phyloP scores from a whole-genome alignment of 2,888 invertebrate species.

The Tholera decimalis region DNA sequence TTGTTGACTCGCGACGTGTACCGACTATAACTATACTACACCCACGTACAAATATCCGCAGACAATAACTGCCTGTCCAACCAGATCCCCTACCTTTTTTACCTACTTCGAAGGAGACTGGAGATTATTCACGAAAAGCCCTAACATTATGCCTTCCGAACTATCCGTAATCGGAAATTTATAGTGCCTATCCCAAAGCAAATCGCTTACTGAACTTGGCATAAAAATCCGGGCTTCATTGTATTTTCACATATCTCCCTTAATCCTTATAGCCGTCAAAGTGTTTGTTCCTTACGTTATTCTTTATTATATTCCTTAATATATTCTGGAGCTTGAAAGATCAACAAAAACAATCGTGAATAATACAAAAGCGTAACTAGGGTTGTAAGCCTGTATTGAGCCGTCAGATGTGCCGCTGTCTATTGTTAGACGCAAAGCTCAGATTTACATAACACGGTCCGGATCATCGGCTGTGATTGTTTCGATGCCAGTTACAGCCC shows the following conservation, averaged over 20 bases:
- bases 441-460: slow-evolving; percentile 88
- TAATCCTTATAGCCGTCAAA: slow-evolving; percentile 15
- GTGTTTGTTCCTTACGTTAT: slow-evolving; percentile 14
- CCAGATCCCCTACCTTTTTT: slow-evolving; percentile 35
- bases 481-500: slow-evolving; percentile 85
- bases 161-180: slow-evolving; percentile 55
- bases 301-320: too few species aligned
- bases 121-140: slow-evolving; percentile 35
- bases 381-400: slow-evolving; percentile 70
- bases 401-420: slow-evolving; percentile 79
- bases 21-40: slow-evolving; percentile 52
- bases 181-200: slow-evolving; percentile 39
- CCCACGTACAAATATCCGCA: slow-evolving; percentile 42
- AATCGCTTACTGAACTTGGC: slow-evolving; percentile 37
- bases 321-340: slow-evolving; percentile 44
- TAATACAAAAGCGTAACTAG: slow-evolving; percentile 72
- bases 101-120: slow-evolving; percentile 20
- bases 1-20: slow-evolving; percentile 70
- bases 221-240: slow-evolving; percentile 31
- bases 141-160: slow-evolving; percentile 45
- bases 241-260: slow-evolving; percentile 21
- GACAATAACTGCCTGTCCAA: slow-evolving; percentile 49
- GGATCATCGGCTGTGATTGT: slow-evolving; percentile 89
- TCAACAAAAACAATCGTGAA: slow-evolving; percentile 73
- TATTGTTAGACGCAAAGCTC: slow-evolving; percentile 84